These are phyloP conservation scores for Cyphomyrmex costatus DNA, from an alignment of 1,140 invertebrate genomes.

Conservation along the genomic window DNA sequence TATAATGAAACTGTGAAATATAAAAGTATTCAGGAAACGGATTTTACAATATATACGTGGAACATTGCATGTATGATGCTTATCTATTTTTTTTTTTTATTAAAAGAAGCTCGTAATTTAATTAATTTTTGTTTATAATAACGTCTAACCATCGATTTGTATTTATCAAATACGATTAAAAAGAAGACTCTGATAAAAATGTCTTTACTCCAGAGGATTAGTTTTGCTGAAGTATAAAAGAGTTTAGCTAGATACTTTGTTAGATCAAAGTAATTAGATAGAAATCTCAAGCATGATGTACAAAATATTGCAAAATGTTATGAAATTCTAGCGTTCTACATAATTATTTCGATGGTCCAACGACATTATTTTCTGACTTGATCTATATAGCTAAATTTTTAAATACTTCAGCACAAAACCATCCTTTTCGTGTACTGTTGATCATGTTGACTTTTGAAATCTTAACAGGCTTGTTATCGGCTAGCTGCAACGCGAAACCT, in stretches of 20 bases:
- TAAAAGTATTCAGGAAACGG: neutral
- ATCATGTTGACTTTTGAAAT: conserved; percentile 15
- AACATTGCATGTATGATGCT: neutral
- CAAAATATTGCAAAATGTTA: too few species aligned
- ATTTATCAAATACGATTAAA: neutral
- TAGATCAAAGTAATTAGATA: too few species aligned
- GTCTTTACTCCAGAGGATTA: neutral
- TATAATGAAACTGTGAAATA: neutral
- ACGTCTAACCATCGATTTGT: neutral
- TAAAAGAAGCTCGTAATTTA: neutral
- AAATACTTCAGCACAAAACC: too few species aligned
- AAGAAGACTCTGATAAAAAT: neutral
- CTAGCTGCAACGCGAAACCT: neutral
- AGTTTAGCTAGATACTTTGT: too few species aligned
- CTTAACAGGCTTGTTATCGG: neutral
- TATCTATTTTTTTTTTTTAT: too few species aligned
- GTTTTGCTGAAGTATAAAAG: too few species aligned
- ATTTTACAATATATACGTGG: neutral
- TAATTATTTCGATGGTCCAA: too few species aligned
- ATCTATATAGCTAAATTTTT: too few species aligned
- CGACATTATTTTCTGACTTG: too few species aligned
- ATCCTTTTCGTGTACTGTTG: too few species aligned
- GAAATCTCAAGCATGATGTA: too few species aligned
- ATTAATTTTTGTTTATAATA: neutral
- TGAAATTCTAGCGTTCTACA: too few species aligned